phyloP scores from a whole-genome alignment of 2,888 invertebrate species.

The Norana najaformis region DNA sequence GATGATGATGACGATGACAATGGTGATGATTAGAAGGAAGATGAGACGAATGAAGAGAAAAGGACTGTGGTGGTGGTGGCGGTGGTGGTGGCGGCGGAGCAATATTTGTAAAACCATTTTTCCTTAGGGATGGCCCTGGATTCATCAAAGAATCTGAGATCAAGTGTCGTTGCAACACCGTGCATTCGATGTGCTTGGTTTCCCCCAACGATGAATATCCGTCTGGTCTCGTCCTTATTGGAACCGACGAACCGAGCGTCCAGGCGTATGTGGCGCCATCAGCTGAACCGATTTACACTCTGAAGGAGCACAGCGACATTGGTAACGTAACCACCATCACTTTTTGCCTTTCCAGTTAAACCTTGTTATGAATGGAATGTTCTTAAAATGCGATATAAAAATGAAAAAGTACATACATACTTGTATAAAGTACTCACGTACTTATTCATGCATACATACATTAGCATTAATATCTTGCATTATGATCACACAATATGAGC shows the following conservation, averaged over 20 bases:
- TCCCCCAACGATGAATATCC: conserved; percentile 74
- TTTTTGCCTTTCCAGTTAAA: too few relatives aligned
- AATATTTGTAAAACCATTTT: background rate
- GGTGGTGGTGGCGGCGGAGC: too few relatives aligned
- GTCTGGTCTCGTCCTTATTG: conserved; percentile 80
- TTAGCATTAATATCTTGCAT: too few relatives aligned
- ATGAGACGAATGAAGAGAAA: too few relatives aligned
- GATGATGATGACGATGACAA: background rate
- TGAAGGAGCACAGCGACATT: conserved; percentile 79
- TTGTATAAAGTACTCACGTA: too few relatives aligned
- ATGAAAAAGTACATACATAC: too few relatives aligned
- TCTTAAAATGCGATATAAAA: too few relatives aligned
- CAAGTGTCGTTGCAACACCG: conserved; percentile 81
- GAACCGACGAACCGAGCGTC: conserved; percentile 84
- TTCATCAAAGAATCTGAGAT: conserved; percentile 51
- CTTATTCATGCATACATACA: too few relatives aligned
- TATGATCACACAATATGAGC: too few relatives aligned
- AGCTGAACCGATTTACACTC: conserved; percentile 70
- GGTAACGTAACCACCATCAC: conserved; percentile 66
- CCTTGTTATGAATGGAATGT: too few relatives aligned
- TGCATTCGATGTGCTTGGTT: conserved; percentile 78
- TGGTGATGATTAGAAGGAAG: too few relatives aligned
- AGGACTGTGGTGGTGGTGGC: too few relatives aligned
- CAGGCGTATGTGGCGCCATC: conserved; percentile 76
- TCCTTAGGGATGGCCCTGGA: background rate